Base-by-base conservation (phyloP, 2,113 vertebrate genomes). In the Phodopus roborovskii region DNA sequence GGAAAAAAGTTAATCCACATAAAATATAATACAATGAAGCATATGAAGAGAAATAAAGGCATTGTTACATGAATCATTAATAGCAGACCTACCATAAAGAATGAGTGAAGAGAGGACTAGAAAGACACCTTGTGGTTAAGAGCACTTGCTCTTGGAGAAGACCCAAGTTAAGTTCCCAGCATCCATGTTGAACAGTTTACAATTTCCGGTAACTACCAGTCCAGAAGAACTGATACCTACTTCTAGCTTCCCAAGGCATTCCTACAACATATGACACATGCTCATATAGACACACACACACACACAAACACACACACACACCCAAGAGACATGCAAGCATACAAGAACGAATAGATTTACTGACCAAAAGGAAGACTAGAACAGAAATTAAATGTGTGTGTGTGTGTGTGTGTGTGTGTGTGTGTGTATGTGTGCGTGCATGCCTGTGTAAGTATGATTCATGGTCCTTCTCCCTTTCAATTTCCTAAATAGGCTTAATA, bases 1-100 rank as follows among this genome's bases (percentile, higher is more conserved):
- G n/a, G 30, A 75, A 30, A 83, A 93, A 15, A 19, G 26, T 58
- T 62, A 89, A 89, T 70, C 30, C 15, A 64, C 10, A 81, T 50
- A 85, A 94, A 91, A 70, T 20, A 48, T 11, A 92, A n/a, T 33
- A 88, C 58, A 77, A 75, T 92, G 60, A 82, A 81, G 20, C 19
- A 81, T 12, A 56, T 64, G n/a, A 62, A 58, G 28, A 7, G n/a
- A 89, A 92, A 94, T 66, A 9, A 50, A 96, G 74, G 91, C 13
- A 16, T 50, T 85, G 22, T 60, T 66, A 64, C 19, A 71, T 33
- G 33, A 86, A 91, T 74, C 2, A 48, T 36, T 17, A 9, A 64
- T 7, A 90, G 20, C 2, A 92, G 62, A 83, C 7, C 28, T 73
- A 74, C 3, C 20, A 56, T 82, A 84, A 42, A 71, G 20, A 28